Evolutionary conservation across 2,113 vertebrate genomes (phyloP).

Genomic region (Turnix velox): DNA sequence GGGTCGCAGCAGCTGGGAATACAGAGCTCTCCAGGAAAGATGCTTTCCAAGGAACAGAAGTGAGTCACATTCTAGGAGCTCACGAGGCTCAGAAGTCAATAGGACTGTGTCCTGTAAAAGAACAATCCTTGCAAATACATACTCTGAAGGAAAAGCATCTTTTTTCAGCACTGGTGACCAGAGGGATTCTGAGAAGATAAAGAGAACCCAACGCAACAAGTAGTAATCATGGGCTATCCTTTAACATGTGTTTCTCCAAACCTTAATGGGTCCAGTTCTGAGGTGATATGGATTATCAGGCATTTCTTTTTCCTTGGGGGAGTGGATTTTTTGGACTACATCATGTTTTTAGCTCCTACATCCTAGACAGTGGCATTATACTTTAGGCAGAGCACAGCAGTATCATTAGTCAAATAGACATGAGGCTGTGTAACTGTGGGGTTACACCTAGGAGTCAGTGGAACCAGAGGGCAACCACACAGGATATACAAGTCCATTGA

Average conservation of each 20-base stretch:
- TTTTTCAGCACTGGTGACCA: background rate
- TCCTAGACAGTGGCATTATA: background rate
- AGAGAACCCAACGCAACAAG: background rate
- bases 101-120: background rate
- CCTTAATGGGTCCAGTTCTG: background rate
- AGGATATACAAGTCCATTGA: background rate
- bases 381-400: background rate
- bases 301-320: background rate
- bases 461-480: background rate
- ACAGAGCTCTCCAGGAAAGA: background rate
- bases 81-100: background rate
- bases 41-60: background rate
- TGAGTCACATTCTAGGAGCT: background rate
- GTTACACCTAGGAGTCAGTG: background rate
- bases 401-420: background rate
- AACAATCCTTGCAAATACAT: background rate
- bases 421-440: background rate
- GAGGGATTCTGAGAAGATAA: background rate
- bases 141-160: background rate
- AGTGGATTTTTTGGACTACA: background rate
- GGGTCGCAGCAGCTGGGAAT: background rate
- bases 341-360: background rate
- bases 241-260: background rate
- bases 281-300: background rate
- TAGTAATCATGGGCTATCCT: background rate